Evolutionary conservation across 2,113 vertebrate species (phyloP).

Genomic region (Pimephales promelas): DNA sequence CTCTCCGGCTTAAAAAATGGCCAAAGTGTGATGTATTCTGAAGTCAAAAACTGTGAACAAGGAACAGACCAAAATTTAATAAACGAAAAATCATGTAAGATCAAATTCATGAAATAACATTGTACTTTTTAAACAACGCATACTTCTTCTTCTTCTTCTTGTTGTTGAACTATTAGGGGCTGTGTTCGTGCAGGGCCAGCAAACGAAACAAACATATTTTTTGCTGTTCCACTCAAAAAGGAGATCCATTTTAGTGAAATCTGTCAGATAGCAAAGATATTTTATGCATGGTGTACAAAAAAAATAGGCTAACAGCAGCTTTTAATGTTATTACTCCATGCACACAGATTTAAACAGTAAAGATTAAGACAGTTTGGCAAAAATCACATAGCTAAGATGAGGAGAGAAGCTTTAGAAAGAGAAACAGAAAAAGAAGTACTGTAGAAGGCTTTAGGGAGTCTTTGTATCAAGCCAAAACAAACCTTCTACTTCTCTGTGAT

Average conservation of each 20-base stretch:
- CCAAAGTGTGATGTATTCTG: neutral
- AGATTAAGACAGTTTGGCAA: slow-evolving; percentile 24
- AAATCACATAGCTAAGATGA: neutral
- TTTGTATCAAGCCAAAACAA: slow-evolving; percentile 14
- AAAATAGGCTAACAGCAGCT: neutral
- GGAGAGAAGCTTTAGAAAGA: neutral
- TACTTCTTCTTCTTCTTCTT: neutral
- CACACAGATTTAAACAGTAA: slow-evolving; percentile 15
- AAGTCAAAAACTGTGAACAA: neutral
- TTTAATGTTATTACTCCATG: slow-evolving; percentile 8
- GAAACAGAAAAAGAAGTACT: neutral
- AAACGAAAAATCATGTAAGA: too few species aligned
- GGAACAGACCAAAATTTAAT: neutral
- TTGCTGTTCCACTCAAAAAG: too few species aligned
- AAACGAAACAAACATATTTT: neutral
- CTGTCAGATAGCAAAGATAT: neutral
- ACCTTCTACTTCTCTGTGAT: slow-evolving; percentile 14
- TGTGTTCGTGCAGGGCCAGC: neutral
- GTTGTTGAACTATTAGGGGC: neutral
- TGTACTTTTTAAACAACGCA: too few species aligned
- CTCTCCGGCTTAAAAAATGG: neutral
- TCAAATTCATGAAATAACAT: too few species aligned
- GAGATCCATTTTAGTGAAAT: slow-evolving; percentile 11
- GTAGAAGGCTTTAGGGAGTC: slow-evolving; percentile 12
- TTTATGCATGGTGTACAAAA: slow-evolving; percentile 1